Evolutionary conservation across 2,888 invertebrate genomes (phyloP).

Genomic region (Leucoma salicis): DNA sequence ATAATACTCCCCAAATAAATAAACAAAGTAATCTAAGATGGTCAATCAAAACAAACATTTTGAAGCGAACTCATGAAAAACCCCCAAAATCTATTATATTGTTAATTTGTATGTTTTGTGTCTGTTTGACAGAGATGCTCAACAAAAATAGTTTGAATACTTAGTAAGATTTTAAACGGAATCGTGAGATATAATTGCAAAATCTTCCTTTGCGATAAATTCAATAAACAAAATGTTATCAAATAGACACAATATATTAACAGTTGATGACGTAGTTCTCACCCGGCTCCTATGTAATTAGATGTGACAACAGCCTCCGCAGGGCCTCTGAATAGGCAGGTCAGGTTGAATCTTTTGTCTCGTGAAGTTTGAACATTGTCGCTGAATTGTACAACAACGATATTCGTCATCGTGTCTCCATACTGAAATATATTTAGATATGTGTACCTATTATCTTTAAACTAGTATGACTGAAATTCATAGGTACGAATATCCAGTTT

Average conservation of each 20-base stretch:
- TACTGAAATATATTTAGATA: conserved; percentile 77
- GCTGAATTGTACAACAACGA: conserved; percentile 96
- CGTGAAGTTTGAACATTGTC: conserved; percentile 95
- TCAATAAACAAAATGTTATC: conserved; percentile 20
- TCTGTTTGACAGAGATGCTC: conserved; percentile 18
- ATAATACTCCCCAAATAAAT: conserved; percentile 35
- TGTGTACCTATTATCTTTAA: no score
- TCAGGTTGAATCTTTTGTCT: conserved; percentile 95
- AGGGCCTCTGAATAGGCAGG: conserved; percentile 95
- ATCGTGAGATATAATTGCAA: background rate
- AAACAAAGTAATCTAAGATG: conserved; percentile 25
- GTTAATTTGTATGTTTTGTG: conserved; percentile 21
- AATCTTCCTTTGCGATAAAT: background rate
- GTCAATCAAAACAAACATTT: conserved; percentile 20
- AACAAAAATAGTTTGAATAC: conserved; percentile 1
- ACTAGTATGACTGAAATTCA: no score
- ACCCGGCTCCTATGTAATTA: conserved; percentile 96
- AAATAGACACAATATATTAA: conserved; percentile 36
- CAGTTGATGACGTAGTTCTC: conserved; percentile 49
- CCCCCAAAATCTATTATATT: conserved; percentile 32
- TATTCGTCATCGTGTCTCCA: conserved; percentile 96
- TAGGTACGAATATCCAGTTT: no score
- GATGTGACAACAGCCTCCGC: conserved; percentile 97
- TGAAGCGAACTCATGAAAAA: conserved; percentile 27
- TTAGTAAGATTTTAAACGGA: background rate